Evolutionary conservation across 2,888 invertebrate genomes (phyloP), one percentile per base, ranked within the genome.

Genomic region (Pristionchus fissidentatus): DNA sequence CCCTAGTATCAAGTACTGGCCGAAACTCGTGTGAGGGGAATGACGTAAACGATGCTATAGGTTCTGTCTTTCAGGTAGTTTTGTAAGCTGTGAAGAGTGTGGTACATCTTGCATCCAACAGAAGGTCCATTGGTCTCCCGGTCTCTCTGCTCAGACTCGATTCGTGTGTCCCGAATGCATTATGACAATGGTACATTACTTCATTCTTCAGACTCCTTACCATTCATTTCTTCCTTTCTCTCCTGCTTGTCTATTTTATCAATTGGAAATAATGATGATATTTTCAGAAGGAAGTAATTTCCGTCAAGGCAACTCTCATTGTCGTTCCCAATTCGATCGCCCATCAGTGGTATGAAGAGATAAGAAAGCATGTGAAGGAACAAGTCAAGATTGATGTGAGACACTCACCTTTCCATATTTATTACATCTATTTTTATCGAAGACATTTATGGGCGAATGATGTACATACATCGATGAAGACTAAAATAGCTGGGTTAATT

Each of bases 281-380:
- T 29, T 60, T 81, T 3, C 62, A 62, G 82, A 66, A 83, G 29
- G 75, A 83, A 26, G 19, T 57, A 26, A 70, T 83, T 32, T 35
- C 78, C 5, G 94, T 95, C 0, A 93, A 94, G 29, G 94, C 95
- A 0, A 96, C 96, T 0, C 93, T 96, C 75, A 95, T 96, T 87
- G 94, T 96, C 3, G 94, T 95, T 1, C 96, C 96, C 1, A 91
- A 92, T 4, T 93, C 95, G 5, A 95, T 96, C 78, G 94, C 94
- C 87, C 93, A 94, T 86, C 96, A 96, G 92, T 96, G 96, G 96
- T 93, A 94, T 41, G 94, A 95, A 8, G 96, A 96, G 85, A 93
- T 93, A 41, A 77, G 87, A 35, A 93, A 93, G 35, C 89, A 89
- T 57, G 85, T 88, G 80, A 35, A 79, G 35, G 84, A 87, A 1